Evolutionary conservation across 2,113 vertebrate species (phyloP), one percentile per base, ranked within the genome.

Genomic region (Cephalopholis sonnerati): DNA sequence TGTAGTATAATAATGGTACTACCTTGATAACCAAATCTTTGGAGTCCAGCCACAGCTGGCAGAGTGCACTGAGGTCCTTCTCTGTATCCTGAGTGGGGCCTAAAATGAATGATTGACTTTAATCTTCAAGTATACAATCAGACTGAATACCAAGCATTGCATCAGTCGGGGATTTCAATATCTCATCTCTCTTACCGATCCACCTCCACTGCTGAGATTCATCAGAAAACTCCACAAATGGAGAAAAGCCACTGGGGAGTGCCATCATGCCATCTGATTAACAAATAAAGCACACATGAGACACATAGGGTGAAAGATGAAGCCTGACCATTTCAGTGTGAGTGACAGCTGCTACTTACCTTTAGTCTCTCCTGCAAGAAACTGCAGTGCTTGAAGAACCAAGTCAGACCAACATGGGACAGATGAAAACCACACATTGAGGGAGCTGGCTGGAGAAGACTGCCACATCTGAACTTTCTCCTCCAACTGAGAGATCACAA

Each of bases 21-120:
- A 99, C 98, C 97, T 99, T 99, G 93, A 97, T 96, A 5, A 94
- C 92, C 63, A 99, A 97, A 92, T 99, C 98, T 95, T 98, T 99
- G 27, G 97, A 98, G 91, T 99, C 98, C 84, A 99, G 84, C 98
- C 98, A 99, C 39, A 99, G 94, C 70, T 99, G 97, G 89, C 97
- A 99, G 20, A 99, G 95, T 0, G 96, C 97, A 90, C 95, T 96
- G 77, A 99, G 92, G 59, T 99, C 98, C 87, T 98, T 99, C 91
- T 99, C 98, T 17, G 95, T 94, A 58, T 99, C 98, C 85, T 96
- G 96, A 82, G 93, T 96, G n/a, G 96, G 95, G 59, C 95, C 98
- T 99, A 62, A 65, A 87, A 89, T 20, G 71, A 57, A 4, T n/a
- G 22, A 76, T 12, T 1, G 2, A 79, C 2, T 53, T 70, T 57